Conservation (phyloP, 2,888 invertebrate genomes). For the Thyatira batis region DNA sequence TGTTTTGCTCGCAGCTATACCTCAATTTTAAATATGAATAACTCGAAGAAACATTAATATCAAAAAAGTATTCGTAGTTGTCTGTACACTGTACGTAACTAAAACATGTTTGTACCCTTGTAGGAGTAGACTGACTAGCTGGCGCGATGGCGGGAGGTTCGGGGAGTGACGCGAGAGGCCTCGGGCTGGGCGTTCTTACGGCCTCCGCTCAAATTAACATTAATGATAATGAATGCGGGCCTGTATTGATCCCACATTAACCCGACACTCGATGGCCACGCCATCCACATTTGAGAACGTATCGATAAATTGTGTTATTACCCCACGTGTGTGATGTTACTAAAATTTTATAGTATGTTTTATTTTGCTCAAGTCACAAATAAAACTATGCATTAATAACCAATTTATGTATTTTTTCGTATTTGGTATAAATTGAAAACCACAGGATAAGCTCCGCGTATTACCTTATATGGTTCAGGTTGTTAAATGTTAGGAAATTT, state of each 20-base stretch:
- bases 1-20: no score
- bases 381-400: no score
- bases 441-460: no score
- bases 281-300: constrained; percentile 19
- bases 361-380: no score
- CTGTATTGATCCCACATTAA: constrained; percentile 47
- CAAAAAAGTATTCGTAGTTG: no score
- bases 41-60: no score
- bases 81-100: no score
- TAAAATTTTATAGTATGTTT: constrained; percentile 17
- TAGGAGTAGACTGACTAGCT: background rate
- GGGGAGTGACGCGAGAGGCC: background rate
- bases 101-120: background rate
- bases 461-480: no score
- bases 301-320: constrained; percentile 36
- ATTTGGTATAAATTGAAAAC: no score
- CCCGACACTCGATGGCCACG: constrained; percentile 18
- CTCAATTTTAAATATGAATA: no score
- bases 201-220: constrained; percentile 45
- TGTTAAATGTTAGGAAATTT: no score
- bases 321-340: constrained; percentile 13
- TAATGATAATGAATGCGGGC: constrained; percentile 58
- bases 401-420: no score
- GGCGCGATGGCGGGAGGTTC: background rate
- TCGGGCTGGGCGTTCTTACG: constrained; percentile 10